Conservation (phyloP, 2,113 vertebrate genomes). For the Paramormyrops kingsleyae region DNA sequence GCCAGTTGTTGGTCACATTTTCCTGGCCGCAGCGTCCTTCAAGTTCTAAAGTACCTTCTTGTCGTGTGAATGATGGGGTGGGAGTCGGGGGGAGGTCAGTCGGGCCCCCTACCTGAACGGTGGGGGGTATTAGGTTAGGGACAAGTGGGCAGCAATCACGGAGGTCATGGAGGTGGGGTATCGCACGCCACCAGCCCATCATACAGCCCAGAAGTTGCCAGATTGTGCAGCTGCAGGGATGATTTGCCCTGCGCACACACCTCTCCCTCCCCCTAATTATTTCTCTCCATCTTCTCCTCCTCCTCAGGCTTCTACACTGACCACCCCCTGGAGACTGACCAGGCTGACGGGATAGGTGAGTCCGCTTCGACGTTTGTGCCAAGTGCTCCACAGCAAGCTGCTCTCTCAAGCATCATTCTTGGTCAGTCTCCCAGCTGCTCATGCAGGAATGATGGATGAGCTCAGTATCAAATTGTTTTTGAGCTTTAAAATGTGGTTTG, state of each 20-base stretch:
- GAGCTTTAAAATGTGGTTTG: not conserved
- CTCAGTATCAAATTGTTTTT: not conserved
- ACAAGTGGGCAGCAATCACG: too few species aligned
- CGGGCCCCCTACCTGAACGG: too few species aligned
- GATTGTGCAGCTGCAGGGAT: not conserved
- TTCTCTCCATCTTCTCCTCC: not conserved
- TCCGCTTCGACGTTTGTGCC: not conserved
- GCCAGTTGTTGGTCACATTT: not conserved
- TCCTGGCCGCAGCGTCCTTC: too few species aligned
- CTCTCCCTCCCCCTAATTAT: not conserved
- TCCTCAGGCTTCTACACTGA: conserved; percentile 65
- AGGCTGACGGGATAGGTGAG: conserved; percentile 56
- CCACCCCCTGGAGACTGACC: conserved; percentile 57
- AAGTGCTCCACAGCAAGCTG: not conserved
- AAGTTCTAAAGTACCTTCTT: too few species aligned
- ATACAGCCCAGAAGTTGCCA: not conserved
- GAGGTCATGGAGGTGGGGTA: not conserved
- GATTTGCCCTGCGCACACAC: not conserved
- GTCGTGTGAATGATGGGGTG: too few species aligned
- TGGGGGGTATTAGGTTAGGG: too few species aligned
- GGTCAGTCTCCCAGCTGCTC: not conserved
- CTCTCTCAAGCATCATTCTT: not conserved
- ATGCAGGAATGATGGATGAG: not conserved
- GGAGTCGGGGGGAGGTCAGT: too few species aligned
- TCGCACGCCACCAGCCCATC: not conserved